Base-by-base conservation (phyloP, 1,140 invertebrate species). In the Sweltsa coloradensis region DNA sequence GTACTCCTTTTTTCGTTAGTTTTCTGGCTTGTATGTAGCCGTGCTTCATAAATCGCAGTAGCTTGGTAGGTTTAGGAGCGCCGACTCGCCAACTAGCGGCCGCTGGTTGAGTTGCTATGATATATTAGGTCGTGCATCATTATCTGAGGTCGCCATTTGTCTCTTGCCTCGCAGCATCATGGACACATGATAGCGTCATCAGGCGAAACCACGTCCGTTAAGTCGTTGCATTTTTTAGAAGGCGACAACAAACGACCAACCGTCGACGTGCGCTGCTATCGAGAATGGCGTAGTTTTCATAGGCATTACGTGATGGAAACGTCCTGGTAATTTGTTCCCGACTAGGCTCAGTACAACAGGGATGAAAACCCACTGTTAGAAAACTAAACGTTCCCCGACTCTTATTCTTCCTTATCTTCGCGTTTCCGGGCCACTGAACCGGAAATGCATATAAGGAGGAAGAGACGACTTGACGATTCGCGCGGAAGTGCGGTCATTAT, bases 371-470 rank as follows among this genome's bases (percentile, higher is more conserved):
- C n/a, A n/a, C n/a, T n/a, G n/a, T n/a, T n/a, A n/a, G n/a, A n/a
- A n/a, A n/a, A n/a, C n/a, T n/a, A n/a, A n/a, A n/a, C 24, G 37
- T 22, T n/a, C 16, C 2, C 37, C 11, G 37, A n/a, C 37, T 19
- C 34, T 19, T 40, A 40, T 40, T 40, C 37, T 23, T 40, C 16
- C 37, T 40, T 40, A 40, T 40, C 37, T 40, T 40, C 37, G 37
- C 16, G 37, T 40, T 40, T 40, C 37, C 37, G 37, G 37, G 21
- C 37, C 37, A 40, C 19, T 40, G 37, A 19, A 40, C n/a, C 16
- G 37, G 37, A 40, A 40, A 40, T 4, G 24, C 37, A 23, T 40
- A 22, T n/a, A n/a, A 31, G 29, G 9, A 31, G 29, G 14, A n/a
- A 31, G 29, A 31, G 29, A 31, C 5, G 37, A 40, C 16, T 40